Conservation (phyloP, 2,888 invertebrate genomes). For the Troides oblongomaculatus region DNA sequence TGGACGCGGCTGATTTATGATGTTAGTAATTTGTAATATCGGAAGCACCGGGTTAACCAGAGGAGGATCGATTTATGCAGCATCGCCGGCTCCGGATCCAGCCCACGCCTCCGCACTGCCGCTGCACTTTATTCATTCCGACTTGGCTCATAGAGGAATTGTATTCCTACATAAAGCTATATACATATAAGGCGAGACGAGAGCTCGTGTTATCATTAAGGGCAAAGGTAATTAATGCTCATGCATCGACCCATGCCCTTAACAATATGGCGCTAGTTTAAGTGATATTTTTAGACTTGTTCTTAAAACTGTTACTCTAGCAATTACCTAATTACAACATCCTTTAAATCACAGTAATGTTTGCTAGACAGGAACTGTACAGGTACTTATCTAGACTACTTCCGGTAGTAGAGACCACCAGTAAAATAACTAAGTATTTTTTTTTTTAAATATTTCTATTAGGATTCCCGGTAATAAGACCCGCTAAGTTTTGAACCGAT, state of each 20-base stretch:
- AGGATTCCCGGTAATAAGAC: neutral
- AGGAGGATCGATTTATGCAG: conserved; percentile 37
- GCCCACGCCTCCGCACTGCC: conserved; percentile 17
- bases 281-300: no score
- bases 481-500: neutral
- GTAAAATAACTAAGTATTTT: neutral
- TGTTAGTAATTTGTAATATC: conserved; percentile 57
- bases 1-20: conserved; percentile 55
- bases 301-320: no score
- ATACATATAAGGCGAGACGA: no score
- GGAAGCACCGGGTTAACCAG: conserved; percentile 49
- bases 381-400: no score
- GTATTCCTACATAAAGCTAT: conserved; percentile 4
- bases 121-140: conserved; percentile 10
- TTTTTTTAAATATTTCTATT: neutral
- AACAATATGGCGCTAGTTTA: no score
- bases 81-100: conserved; percentile 12
- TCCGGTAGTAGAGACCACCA: no score
- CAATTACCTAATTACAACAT: no score
- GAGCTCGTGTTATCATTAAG: no score
- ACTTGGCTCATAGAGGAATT: neutral
- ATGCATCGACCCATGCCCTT: no score
- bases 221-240: no score
- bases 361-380: no score
- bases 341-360: no score